A percentile compares a stretch with the other conserved stretches of the same genome.
These are phyloP conservation scores for Drosophila arizonae DNA, from an alignment of 1,140 invertebrate species.

Conservation along the genomic window DNA sequence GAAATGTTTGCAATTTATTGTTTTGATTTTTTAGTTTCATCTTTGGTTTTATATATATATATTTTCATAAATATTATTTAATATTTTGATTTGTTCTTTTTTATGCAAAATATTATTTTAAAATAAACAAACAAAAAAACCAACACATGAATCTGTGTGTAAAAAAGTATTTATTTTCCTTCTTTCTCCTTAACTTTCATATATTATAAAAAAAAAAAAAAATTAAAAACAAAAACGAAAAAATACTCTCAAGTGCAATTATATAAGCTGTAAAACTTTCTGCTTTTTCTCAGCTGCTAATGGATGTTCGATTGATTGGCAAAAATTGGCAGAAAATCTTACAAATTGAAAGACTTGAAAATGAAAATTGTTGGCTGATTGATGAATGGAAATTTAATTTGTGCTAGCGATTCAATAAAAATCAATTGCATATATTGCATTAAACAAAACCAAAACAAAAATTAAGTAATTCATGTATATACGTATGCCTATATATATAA, in stretches of 20 bases:
- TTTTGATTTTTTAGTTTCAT: conserved; percentile 11
- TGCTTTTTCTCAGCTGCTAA: conserved; percentile 66
- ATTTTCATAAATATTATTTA: conserved; percentile 54
- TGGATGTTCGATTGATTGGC: conserved; percentile 28
- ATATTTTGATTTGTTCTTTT: conserved; percentile 75
- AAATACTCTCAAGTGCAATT: conserved; percentile 76
- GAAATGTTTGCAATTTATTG: conserved; percentile 66
- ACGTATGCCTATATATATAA: conserved; percentile 39
- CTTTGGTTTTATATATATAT: conserved; percentile 51
- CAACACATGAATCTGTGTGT: conserved; percentile 21
- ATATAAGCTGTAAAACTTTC: conserved; percentile 69
- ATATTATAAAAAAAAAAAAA: conserved; percentile 14
- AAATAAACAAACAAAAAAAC: conserved; percentile 55
- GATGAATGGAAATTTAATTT: conserved; percentile 46
- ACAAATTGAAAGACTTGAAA: conserved; percentile 75
- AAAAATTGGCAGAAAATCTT: conserved; percentile 45
- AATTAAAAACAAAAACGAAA: conserved; percentile 2
- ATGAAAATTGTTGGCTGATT: conserved; percentile 63
- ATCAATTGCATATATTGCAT: conserved; percentile 49
- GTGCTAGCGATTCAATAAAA: conserved; percentile 27
- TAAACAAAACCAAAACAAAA: conserved; percentile 25
- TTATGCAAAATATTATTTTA: conserved; percentile 70
- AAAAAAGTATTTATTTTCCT: conserved; percentile 45
- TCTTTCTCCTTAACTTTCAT: conserved; percentile 16
- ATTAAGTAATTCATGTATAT: conserved; percentile 43